These are phyloP conservation scores for Meriones psammophilus DNA, from an alignment of 2,797 vertebrate genomes.

Conservation along the genomic window DNA sequence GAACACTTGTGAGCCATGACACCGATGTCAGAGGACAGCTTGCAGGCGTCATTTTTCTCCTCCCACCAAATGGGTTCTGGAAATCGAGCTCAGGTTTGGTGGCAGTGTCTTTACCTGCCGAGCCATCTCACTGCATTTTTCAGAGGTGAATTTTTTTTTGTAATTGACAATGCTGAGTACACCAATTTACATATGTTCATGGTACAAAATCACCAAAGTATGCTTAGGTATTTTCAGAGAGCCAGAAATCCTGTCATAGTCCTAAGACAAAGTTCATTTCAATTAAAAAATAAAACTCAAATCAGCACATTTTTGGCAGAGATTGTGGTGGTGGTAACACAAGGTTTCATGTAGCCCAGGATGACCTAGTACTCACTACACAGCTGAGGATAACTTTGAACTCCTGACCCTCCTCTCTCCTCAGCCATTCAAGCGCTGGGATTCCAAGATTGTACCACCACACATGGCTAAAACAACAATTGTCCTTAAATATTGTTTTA, in stretches of 20 bases:
- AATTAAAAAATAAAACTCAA: not conserved
- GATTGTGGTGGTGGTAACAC: not conserved
- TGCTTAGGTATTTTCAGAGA: not conserved
- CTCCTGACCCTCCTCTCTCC: not conserved
- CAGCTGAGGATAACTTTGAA: not conserved
- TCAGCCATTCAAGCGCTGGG: not conserved
- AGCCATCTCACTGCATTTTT: not conserved
- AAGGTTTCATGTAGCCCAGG: not conserved
- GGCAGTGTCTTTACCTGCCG: not conserved
- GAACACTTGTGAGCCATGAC: no score
- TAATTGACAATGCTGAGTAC: not conserved
- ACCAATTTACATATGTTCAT: not conserved
- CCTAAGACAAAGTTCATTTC: not conserved
- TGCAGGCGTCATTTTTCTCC: not conserved
- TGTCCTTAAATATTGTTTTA: not conserved
- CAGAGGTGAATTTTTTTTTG: not conserved
- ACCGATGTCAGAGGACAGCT: not conserved
- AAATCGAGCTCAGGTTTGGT: not conserved
- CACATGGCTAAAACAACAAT: not conserved
- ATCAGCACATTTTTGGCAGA: not conserved
- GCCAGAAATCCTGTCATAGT: not conserved
- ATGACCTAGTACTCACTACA: not conserved
- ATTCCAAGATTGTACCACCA: not conserved
- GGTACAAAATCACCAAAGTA: not conserved
- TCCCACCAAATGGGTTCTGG: not conserved